Conservation (phyloP, 2,888 invertebrate species). For the Xestia rhomboidea region DNA sequence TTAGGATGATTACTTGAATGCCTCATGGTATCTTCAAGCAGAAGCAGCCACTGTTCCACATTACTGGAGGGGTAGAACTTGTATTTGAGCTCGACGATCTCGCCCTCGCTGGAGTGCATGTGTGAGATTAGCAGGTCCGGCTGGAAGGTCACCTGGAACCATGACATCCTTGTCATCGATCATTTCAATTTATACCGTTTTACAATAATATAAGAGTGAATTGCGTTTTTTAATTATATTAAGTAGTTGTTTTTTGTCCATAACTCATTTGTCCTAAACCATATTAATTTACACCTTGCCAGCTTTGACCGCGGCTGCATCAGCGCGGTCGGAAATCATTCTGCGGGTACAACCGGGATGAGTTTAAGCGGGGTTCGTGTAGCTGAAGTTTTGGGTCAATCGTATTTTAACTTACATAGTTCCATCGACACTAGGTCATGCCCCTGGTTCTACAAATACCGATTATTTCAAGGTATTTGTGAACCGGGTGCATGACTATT, state of each 20-base stretch:
- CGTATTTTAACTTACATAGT: background rate
- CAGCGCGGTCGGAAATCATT: background rate
- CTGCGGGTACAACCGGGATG: background rate
- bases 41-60: conserved; percentile 94
- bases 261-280: background rate
- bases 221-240: background rate
- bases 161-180: background rate
- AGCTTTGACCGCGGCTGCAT: background rate
- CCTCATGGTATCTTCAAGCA: conserved; percentile 93
- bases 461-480: background rate
- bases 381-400: background rate
- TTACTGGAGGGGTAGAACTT: conserved; percentile 93
- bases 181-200: background rate
- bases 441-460: background rate
- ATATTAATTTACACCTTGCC: background rate
- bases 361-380: background rate
- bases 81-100: conserved; percentile 92
- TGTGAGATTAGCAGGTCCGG: conserved; percentile 92
- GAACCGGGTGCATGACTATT: background rate
- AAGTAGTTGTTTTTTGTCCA: background rate
- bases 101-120: conserved; percentile 95
- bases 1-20: conserved; percentile 87
- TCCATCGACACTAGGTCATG: background rate
- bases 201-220: background rate
- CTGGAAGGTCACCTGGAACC: conserved; percentile 92